Base-by-base conservation (phyloP, 2,797 vertebrate species). In the Oreochromis grahami region DNA sequence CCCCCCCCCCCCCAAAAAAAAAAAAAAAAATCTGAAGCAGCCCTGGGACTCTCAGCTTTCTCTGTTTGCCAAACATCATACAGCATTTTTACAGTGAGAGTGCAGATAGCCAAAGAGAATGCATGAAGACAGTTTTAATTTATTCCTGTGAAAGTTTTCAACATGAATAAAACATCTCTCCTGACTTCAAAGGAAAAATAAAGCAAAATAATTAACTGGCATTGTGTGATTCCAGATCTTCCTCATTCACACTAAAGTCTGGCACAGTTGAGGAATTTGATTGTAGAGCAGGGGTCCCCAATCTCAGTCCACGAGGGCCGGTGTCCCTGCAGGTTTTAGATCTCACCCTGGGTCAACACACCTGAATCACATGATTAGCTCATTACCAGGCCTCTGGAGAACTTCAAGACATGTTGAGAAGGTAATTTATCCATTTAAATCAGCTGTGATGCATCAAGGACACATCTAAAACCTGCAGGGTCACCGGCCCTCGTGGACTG, bases 121-220 rank as follows among this genome's bases (percentile, higher is more conserved):
- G 88, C 79, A 81, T 74, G 76, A 90, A 85, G 87, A 89, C 82
- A 38, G 65, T 93, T 90, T 88, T 93, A 94, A 94, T 95, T 90
- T 94, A 94, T 93, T 94, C 91, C 70, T 74, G 86, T 91, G 87
- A 88, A 94, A 90, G 89, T 93, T 93, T 94, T 85, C 85, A 10
- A 34, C 84, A 95, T 95, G 89, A 95, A 95, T 95, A 93, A 94
- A 95, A 94, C 89, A 94, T 94, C 68, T 63, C 70, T 76, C 63
- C 82, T 41, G 85, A 94, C 95, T 95, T 94, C 94, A 95, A 95
- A 95, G 91, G 87, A 76, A 43, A 79, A 77, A 81, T 91, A 90
- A 87, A 88, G 84, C 77, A 88, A 91, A 93, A 89, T 89, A 89
- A 92, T 92, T 88, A 90, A 86, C 80, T 90, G 88, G 74, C 78